Conservation (phyloP, 2,113 vertebrate species). For the Herpailurus yagouaroundi region DNA sequence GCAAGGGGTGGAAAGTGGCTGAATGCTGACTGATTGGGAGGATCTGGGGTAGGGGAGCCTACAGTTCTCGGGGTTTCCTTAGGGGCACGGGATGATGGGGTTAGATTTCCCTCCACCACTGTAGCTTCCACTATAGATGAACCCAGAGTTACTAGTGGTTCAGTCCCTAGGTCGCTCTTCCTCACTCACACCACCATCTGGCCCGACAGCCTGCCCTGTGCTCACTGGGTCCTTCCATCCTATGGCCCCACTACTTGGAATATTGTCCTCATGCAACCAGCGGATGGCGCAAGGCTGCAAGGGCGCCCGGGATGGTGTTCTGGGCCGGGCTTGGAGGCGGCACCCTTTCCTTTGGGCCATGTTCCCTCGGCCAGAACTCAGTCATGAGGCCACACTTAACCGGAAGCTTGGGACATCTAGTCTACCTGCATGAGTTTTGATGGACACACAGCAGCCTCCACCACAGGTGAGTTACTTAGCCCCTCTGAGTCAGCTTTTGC, state of each 20-base stretch:
- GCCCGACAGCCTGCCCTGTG: neutral
- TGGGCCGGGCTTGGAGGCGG: neutral
- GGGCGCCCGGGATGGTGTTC: rapidly evolving
- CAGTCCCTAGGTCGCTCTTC: rapidly evolving
- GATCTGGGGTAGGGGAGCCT: too few relatives aligned
- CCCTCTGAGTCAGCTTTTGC: neutral
- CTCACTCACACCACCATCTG: neutral
- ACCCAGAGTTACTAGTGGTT: neutral
- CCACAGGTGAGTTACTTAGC: neutral
- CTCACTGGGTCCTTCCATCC: neutral
- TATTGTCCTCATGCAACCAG: neutral
- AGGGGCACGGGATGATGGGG: neutral
- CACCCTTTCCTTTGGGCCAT: neutral
- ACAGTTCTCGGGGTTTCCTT: neutral
- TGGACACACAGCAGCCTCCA: rapidly evolving
- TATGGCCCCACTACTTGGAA: too few relatives aligned
- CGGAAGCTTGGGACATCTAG: too few relatives aligned
- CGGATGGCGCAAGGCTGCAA: neutral
- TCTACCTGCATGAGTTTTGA: neutral
- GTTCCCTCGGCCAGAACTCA: neutral
- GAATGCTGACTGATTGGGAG: neutral
- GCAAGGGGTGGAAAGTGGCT: rapidly evolving
- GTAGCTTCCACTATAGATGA: neutral
- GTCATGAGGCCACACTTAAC: rapidly evolving
- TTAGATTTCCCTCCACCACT: neutral